Conservation (phyloP, 2,888 invertebrate species). For the Nomada goodeniana region DNA sequence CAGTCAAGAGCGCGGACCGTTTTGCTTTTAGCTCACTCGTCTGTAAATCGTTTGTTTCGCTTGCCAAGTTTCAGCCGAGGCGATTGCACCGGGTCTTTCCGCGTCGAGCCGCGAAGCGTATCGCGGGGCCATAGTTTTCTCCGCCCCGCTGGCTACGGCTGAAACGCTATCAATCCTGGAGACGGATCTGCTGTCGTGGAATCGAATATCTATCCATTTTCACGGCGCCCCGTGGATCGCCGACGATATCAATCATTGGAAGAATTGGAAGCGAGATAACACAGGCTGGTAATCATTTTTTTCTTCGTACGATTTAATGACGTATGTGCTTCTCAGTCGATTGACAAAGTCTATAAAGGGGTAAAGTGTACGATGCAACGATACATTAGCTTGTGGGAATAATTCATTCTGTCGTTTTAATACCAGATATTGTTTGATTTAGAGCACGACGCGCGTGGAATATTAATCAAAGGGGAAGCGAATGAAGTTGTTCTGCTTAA, state of each 20-base stretch:
- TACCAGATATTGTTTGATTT: not conserved
- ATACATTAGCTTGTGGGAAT: not conserved
- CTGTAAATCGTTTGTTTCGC: slow-evolving; percentile 66
- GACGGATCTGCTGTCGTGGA: slow-evolving; percentile 9
- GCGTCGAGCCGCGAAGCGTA: slow-evolving; percentile 74
- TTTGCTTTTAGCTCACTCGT: slow-evolving; percentile 57
- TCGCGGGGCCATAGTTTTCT: slow-evolving; percentile 71
- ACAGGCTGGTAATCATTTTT: too few relatives aligned
- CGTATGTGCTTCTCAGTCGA: too few relatives aligned
- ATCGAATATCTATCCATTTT: slow-evolving; percentile 4
- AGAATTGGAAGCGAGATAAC: not conserved
- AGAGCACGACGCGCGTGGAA: not conserved
- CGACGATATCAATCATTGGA: slow-evolving; percentile 2
- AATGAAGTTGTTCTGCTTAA: not conserved
- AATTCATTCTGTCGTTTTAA: not conserved
- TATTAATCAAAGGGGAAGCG: slow-evolving; percentile 4
- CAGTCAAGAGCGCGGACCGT: slow-evolving; percentile 40
- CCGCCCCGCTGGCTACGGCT: slow-evolving; percentile 59
- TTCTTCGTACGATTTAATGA: too few relatives aligned
- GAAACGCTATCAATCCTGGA: slow-evolving; percentile 60
- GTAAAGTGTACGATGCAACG: too few relatives aligned
- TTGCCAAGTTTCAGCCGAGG: slow-evolving; percentile 40
- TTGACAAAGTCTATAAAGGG: too few relatives aligned
- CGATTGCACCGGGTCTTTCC: slow-evolving; percentile 68
- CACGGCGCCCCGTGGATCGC: slow-evolving; percentile 6